phyloP scores from a whole-genome alignment of 2,888 invertebrate species.

The Sericinus montela region DNA sequence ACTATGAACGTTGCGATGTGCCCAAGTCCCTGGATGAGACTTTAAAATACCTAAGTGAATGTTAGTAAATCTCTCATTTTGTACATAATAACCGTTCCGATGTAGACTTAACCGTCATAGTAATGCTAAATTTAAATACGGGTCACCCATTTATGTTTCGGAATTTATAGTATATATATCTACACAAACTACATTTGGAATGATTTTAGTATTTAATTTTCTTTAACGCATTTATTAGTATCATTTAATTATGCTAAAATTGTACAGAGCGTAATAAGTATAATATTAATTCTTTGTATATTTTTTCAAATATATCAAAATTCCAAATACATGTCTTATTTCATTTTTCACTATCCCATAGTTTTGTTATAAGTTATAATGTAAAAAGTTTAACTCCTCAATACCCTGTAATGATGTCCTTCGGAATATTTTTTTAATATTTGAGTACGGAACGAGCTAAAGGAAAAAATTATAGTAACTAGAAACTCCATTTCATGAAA shows the following conservation, averaged over 20 bases:
- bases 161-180: constrained; percentile 23
- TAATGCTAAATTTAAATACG: constrained; percentile 26
- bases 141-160: constrained; percentile 35
- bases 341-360: neutral
- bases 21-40: neutral
- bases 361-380: too few relatives aligned
- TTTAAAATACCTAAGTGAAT: neutral
- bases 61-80: neutral
- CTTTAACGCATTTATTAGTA: constrained; percentile 69
- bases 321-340: constrained; percentile 35
- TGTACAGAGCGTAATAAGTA: constrained; percentile 68
- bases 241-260: constrained; percentile 52
- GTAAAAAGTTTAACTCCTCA: too few relatives aligned
- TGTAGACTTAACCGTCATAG: neutral
- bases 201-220: constrained; percentile 26
- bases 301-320: constrained; percentile 72
- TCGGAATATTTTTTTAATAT: too few relatives aligned
- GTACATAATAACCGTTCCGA: neutral
- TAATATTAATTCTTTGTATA: constrained; percentile 69
- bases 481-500: too few relatives aligned
- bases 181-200: constrained; percentile 1
- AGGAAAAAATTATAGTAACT: too few relatives aligned
- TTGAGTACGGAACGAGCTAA: too few relatives aligned
- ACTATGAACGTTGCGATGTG: too few relatives aligned
- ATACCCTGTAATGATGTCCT: too few relatives aligned